Conservation (phyloP, 1,140 invertebrate species). For the Zaprionus gabonicus region DNA sequence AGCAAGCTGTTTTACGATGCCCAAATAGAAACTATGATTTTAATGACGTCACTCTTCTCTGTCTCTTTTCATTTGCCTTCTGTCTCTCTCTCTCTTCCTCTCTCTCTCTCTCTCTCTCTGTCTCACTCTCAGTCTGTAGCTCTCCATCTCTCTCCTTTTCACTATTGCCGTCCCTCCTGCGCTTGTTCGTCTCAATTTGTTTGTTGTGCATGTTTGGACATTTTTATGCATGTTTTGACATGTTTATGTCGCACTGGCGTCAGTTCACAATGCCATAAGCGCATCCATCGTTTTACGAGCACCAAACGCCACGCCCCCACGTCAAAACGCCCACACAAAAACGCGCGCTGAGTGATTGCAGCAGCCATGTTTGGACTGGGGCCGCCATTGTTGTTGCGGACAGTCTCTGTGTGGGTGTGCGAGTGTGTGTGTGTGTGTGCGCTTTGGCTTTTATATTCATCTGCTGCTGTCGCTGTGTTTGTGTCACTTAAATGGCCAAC, state of each 20-base stretch:
- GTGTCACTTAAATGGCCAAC: conserved; percentile 41
- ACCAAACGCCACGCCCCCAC: conserved; percentile 22
- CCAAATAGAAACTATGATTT: conserved; percentile 30
- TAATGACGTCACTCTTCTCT: conserved; percentile 7
- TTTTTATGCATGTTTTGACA: conserved; percentile 78
- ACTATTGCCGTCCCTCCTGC: neutral
- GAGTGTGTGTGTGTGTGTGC: conserved; percentile 6
- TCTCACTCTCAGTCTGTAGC: neutral
- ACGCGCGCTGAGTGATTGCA: conserved; percentile 42
- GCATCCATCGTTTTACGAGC: conserved; percentile 71
- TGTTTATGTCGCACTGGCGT: conserved; percentile 71
- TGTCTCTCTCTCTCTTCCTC: neutral
- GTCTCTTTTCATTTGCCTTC: neutral
- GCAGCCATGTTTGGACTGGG: conserved; percentile 22
- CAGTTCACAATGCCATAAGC: conserved; percentile 62
- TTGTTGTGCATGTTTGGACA: conserved; percentile 34
- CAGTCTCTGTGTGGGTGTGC: neutral
- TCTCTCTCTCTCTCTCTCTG: too few species aligned
- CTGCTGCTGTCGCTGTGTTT: conserved; percentile 35
- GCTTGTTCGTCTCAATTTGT: conserved; percentile 18
- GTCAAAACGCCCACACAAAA: conserved; percentile 1
- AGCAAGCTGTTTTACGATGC: conserved; percentile 27
- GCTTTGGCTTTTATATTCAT: conserved; percentile 31
- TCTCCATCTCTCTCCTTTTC: neutral
- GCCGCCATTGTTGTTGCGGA: conserved; percentile 5